phyloP scores from a whole-genome alignment of 2,888 invertebrate species.

The Frankliniella fusca region DNA sequence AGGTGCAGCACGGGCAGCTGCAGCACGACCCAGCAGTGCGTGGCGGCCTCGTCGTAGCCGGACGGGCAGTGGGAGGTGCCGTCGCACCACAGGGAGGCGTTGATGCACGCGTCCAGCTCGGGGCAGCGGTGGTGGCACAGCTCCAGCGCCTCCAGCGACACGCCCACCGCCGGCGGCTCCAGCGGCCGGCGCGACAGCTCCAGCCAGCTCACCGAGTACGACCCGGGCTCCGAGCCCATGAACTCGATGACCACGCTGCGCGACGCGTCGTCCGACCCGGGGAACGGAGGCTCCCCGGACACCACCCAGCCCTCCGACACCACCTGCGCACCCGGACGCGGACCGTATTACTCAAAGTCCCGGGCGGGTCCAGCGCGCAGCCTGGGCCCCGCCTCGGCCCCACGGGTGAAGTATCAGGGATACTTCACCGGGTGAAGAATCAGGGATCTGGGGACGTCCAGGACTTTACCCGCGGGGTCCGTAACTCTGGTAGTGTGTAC shows the following conservation, averaged over 20 bases:
- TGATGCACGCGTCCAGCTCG: slow-evolving; percentile 76
- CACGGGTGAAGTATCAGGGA: too few species aligned
- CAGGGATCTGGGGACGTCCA: too few species aligned
- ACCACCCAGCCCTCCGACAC: slow-evolving; percentile 78
- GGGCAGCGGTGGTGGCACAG: slow-evolving; percentile 67
- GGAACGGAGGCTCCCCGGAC: slow-evolving; percentile 41
- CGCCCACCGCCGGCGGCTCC: slow-evolving; percentile 52
- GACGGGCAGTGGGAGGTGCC: slow-evolving; percentile 73
- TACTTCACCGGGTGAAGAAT: too few species aligned
- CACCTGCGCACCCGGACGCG: slow-evolving; percentile 51
- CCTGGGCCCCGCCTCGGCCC: too few species aligned
- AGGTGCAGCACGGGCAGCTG: slow-evolving; percentile 63
- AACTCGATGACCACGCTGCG: slow-evolving; percentile 75
- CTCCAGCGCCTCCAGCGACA: slow-evolving; percentile 54
- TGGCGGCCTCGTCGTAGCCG: slow-evolving; percentile 73
- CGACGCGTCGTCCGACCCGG: slow-evolving; percentile 36
- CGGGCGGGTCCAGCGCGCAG: too few species aligned
- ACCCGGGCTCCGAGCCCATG: slow-evolving; percentile 67
- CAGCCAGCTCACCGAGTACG: slow-evolving; percentile 76
- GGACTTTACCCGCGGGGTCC: too few species aligned
- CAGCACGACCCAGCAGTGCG: slow-evolving; percentile 67
- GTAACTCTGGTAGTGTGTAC: too few species aligned
- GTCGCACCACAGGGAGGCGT: slow-evolving; percentile 75
- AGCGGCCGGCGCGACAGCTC: slow-evolving; percentile 66
- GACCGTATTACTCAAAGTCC: too few species aligned